phyloP scores from a whole-genome alignment of 2,113 vertebrate species.

The Hemibagrus wyckioides region DNA sequence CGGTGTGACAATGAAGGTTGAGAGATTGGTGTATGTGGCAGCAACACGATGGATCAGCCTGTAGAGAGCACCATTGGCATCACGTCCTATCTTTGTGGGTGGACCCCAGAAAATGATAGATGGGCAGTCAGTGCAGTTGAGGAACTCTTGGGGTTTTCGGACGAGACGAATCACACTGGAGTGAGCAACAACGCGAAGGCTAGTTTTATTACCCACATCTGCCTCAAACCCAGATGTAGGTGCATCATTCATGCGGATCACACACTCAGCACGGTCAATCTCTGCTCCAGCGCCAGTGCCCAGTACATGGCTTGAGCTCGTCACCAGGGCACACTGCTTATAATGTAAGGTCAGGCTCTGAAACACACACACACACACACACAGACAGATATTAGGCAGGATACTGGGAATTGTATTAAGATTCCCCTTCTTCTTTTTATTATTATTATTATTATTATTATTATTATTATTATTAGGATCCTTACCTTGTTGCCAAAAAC shows the following conservation, averaged over 20 bases:
- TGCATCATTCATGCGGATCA: constrained; percentile 96
- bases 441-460: background rate
- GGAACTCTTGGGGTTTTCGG: constrained; percentile 83
- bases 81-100: constrained; percentile 83
- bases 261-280: constrained; percentile 86
- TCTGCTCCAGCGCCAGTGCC: constrained; percentile 78
- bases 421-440: too few species aligned
- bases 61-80: constrained; percentile 78
- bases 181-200: constrained; percentile 89
- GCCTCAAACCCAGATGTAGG: constrained; percentile 82
- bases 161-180: constrained; percentile 91
- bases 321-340: constrained; percentile 85
- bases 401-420: background rate
- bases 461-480: background rate
- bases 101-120: constrained; percentile 95
- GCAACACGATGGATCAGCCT: constrained; percentile 87
- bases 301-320: constrained; percentile 95
- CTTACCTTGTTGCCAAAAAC: constrained; percentile 88
- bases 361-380: constrained; percentile 37
- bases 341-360: constrained; percentile 86
- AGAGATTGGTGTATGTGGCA: constrained; percentile 79
- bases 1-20: constrained; percentile 80
- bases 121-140: constrained; percentile 76
- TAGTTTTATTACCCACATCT: constrained; percentile 89
- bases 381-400: too few species aligned